Evolutionary conservation across 2,888 invertebrate species (phyloP).

Genomic region (Polietes domitor): DNA sequence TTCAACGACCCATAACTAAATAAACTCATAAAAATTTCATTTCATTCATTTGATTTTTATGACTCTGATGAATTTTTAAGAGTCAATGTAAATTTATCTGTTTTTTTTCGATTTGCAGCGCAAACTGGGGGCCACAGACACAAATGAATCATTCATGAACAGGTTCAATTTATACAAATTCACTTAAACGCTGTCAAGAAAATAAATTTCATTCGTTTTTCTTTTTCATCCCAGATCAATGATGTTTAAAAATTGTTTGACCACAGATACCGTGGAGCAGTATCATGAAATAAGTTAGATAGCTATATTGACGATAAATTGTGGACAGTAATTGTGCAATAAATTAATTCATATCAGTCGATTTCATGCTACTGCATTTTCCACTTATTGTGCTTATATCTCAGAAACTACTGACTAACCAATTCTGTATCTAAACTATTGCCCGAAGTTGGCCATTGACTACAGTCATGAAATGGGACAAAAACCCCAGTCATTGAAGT

Average conservation of each 20-base stretch:
- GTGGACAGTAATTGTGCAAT: too few species aligned
- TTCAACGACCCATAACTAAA: conserved; percentile 48
- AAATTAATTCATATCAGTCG: too few species aligned
- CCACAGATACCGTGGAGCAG: conserved; percentile 1
- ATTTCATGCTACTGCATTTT: too few species aligned
- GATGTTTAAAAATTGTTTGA: conserved; percentile 12
- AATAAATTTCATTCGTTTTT: conserved; percentile 12
- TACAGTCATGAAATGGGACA: too few species aligned
- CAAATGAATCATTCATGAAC: conserved; percentile 59
- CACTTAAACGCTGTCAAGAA: conserved; percentile 2
- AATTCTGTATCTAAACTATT: too few species aligned
- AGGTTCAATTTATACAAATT: conserved; percentile 53
- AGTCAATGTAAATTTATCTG: conserved; percentile 36
- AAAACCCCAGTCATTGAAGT: too few species aligned
- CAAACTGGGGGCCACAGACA: background rate
- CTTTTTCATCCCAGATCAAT: background rate
- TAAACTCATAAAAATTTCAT: conserved; percentile 65
- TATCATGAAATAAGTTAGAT: too few species aligned
- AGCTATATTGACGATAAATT: too few species aligned
- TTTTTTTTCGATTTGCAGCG: conserved; percentile 12
- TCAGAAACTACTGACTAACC: too few species aligned
- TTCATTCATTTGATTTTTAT: conserved; percentile 60
- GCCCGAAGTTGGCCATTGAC: too few species aligned
- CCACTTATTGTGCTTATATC: too few species aligned
- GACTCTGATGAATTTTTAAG: conserved; percentile 45